Percentiles rank a stretch among this genome's conserved stretches.
These are phyloP conservation scores for Solea solea DNA, from an alignment of 2,113 vertebrate species.

Conservation along the genomic window DNA sequence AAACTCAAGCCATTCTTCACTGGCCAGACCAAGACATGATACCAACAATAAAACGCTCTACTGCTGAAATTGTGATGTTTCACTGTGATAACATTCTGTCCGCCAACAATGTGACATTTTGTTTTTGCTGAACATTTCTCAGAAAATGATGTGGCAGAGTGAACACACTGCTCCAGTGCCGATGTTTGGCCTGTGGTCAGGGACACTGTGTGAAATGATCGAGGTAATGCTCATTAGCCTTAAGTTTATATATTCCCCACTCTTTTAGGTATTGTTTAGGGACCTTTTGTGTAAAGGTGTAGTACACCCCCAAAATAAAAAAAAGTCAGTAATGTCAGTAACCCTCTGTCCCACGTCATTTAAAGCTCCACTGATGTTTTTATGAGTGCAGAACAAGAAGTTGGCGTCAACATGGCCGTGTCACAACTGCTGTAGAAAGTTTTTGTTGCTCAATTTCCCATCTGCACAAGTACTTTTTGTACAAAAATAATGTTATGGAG, in stretches of 20 bases:
- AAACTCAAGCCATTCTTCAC: slow-evolving; percentile 20
- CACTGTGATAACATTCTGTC: slow-evolving; percentile 48
- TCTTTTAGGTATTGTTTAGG: slow-evolving; percentile 10
- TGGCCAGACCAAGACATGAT: slow-evolving; percentile 28
- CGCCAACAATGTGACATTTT: slow-evolving; percentile 39
- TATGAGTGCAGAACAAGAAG: neutral
- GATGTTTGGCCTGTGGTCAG: neutral
- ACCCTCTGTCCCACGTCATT: neutral
- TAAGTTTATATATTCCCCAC: slow-evolving; percentile 27
- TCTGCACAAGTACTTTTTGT: neutral
- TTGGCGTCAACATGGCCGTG: neutral
- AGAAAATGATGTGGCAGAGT: neutral
- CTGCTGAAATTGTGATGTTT: slow-evolving; percentile 29
- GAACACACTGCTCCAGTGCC: slow-evolving; percentile 20
- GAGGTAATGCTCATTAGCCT: slow-evolving; percentile 10
- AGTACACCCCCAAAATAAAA: slow-evolving; percentile 32
- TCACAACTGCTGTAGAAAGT: slow-evolving; percentile 14
- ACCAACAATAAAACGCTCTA: slow-evolving; percentile 21
- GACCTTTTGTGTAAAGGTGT: slow-evolving; percentile 13
- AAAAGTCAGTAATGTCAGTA: neutral
- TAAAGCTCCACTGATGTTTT: neutral
- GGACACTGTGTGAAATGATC: slow-evolving; percentile 9
- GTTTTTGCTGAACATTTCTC: slow-evolving; percentile 40
- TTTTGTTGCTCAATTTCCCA: neutral
- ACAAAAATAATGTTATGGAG: neutral